Evolutionary conservation across 2,113 vertebrate genomes (phyloP).

Genomic region (Coreoperca whiteheadi): DNA sequence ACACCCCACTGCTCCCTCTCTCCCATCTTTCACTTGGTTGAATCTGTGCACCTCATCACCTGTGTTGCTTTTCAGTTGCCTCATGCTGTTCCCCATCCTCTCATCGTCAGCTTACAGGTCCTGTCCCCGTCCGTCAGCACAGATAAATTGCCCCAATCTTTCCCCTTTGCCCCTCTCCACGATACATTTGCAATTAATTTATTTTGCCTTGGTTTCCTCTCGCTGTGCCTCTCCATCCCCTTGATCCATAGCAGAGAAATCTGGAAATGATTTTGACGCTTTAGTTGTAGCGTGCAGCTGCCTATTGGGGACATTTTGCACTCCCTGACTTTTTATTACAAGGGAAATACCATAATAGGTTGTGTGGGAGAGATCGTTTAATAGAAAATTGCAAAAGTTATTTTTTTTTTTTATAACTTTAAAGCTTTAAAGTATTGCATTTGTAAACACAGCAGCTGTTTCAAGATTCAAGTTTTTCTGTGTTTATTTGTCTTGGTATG

Average conservation of each 20-base stretch:
- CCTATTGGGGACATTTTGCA: conserved; percentile 77
- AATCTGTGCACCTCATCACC: conserved; percentile 40
- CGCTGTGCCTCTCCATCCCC: conserved; percentile 63
- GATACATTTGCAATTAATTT: conserved; percentile 85
- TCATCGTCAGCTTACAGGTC: conserved; percentile 20
- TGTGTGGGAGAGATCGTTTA: conserved; percentile 43
- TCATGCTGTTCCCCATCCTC: conserved; percentile 35
- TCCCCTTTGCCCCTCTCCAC: conserved; percentile 44
- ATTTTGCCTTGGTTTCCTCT: conserved; percentile 76
- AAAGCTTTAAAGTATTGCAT: conserved; percentile 63
- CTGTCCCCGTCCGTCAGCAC: conserved; percentile 53
- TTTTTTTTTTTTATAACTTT: conserved; percentile 48
- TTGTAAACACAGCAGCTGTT: conserved; percentile 63
- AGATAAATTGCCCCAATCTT: conserved; percentile 52
- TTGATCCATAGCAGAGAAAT: conserved; percentile 73
- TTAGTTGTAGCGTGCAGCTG: conserved; percentile 78
- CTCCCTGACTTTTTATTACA: conserved; percentile 77
- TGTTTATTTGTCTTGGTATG: conserved; percentile 58
- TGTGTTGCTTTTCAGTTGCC: conserved; percentile 25
- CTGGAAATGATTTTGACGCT: conserved; percentile 84
- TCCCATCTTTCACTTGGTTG: conserved; percentile 44
- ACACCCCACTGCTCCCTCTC: conserved; percentile 41
- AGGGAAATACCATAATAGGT: conserved; percentile 59
- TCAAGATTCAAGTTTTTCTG: conserved; percentile 55
- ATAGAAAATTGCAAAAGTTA: conserved; percentile 56